Conservation (phyloP, 2,888 invertebrate species). For the Liopterus haemorrhoidalis region DNA sequence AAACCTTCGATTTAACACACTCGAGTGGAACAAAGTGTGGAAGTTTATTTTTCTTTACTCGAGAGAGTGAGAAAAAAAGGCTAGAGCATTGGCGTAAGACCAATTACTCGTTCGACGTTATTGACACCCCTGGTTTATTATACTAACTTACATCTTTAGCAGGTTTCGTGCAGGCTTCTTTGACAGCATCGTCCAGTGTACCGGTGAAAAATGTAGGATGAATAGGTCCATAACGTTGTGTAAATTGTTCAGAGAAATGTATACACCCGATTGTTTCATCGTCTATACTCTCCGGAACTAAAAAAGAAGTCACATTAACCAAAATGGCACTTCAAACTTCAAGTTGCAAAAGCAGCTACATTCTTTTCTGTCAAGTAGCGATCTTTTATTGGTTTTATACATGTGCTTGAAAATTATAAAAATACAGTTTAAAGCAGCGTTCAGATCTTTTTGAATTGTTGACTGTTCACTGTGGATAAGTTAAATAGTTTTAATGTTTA, state of each 20-base stretch:
- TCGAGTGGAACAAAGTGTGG: too few species aligned
- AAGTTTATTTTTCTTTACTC: too few species aligned
- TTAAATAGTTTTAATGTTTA: too few species aligned
- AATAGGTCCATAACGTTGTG: slow-evolving; percentile 75
- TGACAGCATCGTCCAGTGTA: slow-evolving; percentile 82
- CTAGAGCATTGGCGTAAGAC: too few species aligned
- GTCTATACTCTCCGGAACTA: slow-evolving; percentile 81
- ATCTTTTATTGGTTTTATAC: slow-evolving; percentile 3
- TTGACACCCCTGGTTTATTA: too few species aligned
- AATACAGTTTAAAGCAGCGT: too few species aligned
- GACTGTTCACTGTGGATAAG: too few species aligned
- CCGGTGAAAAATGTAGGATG: slow-evolving; percentile 90
- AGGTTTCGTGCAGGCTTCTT: slow-evolving; percentile 81
- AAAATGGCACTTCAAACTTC: slow-evolving; percentile 14
- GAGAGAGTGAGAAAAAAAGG: too few species aligned
- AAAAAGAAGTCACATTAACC: slow-evolving; percentile 31
- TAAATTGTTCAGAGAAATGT: slow-evolving; percentile 82
- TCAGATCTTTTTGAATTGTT: too few species aligned
- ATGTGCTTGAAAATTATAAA: too few species aligned
- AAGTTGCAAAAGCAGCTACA: background rate
- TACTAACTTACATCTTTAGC: slow-evolving; percentile 73
- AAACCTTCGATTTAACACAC: too few species aligned
- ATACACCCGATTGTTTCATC: slow-evolving; percentile 81
- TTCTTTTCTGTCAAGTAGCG: background rate
- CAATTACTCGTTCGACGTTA: slow-evolving; percentile 1